A percentile compares a stretch with the other conserved stretches of the same genome.
Evolutionary conservation across 2,113 vertebrate species (phyloP).

Genomic region (Albula goreensis): DNA sequence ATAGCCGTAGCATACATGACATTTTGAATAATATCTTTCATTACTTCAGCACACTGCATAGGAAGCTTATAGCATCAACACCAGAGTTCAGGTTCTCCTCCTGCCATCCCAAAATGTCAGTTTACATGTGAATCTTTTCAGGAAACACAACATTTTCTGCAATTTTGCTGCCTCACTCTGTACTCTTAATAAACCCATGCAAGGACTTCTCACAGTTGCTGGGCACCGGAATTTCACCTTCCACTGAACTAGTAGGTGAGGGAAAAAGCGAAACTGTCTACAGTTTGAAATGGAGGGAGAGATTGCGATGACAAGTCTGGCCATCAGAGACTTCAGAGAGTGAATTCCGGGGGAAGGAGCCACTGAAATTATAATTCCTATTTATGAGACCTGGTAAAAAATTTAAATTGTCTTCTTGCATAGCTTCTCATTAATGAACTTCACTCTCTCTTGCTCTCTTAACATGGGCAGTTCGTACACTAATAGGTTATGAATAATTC

Average conservation of each 20-base stretch:
- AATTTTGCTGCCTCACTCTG: not conserved
- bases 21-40: no score
- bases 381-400: conserved; percentile 74
- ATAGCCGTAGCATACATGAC: no score
- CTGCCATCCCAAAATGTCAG: not conserved
- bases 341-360: conserved; percentile 62
- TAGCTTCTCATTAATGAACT: conserved; percentile 69
- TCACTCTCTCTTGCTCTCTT: conserved; percentile 35
- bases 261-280: not conserved
- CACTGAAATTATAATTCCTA: conserved; percentile 72
- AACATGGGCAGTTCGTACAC: conserved; percentile 67
- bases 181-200: not conserved
- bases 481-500: conserved; percentile 81
- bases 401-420: conserved; percentile 65
- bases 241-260: not conserved
- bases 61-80: not conserved
- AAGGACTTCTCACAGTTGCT: not conserved
- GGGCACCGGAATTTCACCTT: not conserved
- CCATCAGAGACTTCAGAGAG: not conserved
- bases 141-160: not conserved
- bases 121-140: not conserved
- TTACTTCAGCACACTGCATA: no score
- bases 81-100: not conserved
- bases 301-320: not conserved
- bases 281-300: conserved; percentile 19